phyloP scores from a whole-genome alignment of 23 tunicate species.

The Styela clava region DNA sequence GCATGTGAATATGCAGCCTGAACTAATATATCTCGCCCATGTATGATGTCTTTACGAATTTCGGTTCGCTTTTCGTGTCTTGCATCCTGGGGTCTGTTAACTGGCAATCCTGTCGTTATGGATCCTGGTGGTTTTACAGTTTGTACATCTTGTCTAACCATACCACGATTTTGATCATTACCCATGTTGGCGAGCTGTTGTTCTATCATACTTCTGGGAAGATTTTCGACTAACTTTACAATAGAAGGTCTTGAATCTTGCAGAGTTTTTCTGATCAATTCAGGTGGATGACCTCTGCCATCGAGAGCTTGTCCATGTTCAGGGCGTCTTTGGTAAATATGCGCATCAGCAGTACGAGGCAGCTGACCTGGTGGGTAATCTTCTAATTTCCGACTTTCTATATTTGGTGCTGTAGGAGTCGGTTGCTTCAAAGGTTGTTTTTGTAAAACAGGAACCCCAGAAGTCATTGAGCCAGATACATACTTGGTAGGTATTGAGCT shows the following conservation, averaged over 20 bases:
- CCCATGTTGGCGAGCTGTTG: not conserved
- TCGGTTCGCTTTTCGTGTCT: not conserved
- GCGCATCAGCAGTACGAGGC: not conserved
- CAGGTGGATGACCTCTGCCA: not conserved
- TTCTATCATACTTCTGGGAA: not conserved
- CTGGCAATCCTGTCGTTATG: slow-evolving; percentile 11
- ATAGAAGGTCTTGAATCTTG: slow-evolving; percentile 9
- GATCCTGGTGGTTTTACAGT: not conserved
- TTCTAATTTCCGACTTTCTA: not conserved
- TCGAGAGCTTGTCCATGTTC: not conserved
- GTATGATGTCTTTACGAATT: not conserved
- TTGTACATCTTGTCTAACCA: not conserved
- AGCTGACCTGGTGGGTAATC: not conserved
- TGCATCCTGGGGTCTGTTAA: slow-evolving; percentile 8
- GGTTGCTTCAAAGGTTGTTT: not conserved
- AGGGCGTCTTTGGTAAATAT: not conserved
- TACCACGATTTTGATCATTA: not conserved
- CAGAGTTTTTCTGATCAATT: not conserved
- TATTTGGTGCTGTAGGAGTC: not conserved
- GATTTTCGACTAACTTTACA: not conserved
- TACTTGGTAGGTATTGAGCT: slow-evolving; percentile 27
- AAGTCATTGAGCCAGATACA: slow-evolving; percentile 12
- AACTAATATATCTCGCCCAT: not conserved
- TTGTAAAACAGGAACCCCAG: not conserved
- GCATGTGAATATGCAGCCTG: not conserved